Percentiles rank a stretch among this genome's conserved stretches.
Conservation (phyloP, 2,113 vertebrate genomes). For the Vulpes vulpes region DNA sequence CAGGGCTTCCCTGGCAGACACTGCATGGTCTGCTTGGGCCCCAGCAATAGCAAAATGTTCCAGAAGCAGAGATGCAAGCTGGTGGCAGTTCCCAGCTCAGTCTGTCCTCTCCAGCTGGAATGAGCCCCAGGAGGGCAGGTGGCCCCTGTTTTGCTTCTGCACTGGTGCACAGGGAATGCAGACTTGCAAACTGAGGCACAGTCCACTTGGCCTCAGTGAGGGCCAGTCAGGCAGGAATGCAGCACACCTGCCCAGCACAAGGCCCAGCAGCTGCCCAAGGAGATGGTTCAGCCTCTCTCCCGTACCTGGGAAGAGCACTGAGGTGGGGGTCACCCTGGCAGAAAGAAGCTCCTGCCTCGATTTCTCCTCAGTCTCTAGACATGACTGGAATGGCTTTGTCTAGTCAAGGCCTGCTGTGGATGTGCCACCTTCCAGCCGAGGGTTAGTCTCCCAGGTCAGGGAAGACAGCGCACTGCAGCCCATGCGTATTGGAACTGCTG, state of each 20-base stretch:
- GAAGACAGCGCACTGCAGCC: accelerated
- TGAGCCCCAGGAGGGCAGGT: background rate
- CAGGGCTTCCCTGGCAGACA: background rate
- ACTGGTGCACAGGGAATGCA: accelerated
- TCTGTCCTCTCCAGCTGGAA: background rate
- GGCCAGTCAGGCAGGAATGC: background rate
- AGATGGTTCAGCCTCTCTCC: accelerated
- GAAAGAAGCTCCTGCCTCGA: background rate
- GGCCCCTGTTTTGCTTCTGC: background rate
- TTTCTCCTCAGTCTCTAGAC: background rate
- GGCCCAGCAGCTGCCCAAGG: background rate
- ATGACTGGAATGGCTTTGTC: background rate
- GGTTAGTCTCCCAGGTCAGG: no score
- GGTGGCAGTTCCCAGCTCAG: background rate
- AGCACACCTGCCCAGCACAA: accelerated
- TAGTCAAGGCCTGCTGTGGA: background rate
- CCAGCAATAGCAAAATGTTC: no score
- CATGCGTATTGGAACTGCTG: background rate
- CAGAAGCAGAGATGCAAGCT: background rate
- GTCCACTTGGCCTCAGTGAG: background rate
- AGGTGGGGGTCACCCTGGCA: background rate
- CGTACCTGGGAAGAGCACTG: background rate
- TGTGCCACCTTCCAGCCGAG: accelerated
- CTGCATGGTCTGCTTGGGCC: background rate
- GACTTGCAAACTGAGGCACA: no score